These are phyloP conservation scores for Origma solitaria DNA, from an alignment of 2,113 vertebrate genomes.

Conservation along the genomic window DNA sequence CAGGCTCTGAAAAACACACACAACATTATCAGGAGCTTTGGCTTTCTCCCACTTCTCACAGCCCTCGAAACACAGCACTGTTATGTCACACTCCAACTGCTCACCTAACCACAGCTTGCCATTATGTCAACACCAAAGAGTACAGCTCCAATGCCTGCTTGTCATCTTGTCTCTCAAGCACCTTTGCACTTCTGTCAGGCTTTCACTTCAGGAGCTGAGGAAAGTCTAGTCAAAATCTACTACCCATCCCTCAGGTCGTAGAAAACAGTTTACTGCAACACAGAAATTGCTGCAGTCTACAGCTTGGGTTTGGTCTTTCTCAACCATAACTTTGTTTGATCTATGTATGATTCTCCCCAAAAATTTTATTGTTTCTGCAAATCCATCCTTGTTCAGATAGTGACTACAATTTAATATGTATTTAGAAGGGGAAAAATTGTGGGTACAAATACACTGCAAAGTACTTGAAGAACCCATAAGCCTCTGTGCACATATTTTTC, in stretches of 20 bases:
- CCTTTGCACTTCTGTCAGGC: background rate
- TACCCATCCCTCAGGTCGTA: background rate
- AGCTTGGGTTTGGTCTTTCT: background rate
- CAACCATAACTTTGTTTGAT: background rate
- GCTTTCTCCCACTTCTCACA: background rate
- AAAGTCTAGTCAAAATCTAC: background rate
- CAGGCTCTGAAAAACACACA: background rate
- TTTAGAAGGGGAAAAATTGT: background rate
- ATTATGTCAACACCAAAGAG: background rate
- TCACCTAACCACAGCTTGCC: background rate
- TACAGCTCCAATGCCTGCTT: background rate
- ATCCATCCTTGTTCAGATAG: background rate
- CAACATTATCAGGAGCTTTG: background rate
- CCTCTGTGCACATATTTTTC: accelerated
- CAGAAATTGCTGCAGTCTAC: background rate
- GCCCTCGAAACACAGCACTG: background rate
- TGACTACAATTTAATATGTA: background rate
- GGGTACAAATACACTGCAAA: background rate
- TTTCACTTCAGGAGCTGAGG: background rate
- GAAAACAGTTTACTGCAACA: background rate
- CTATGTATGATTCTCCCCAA: background rate
- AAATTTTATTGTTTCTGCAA: background rate
- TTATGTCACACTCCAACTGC: background rate
- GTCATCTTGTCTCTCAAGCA: background rate
- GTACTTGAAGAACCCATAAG: background rate